These are phyloP conservation scores for Pammene aurita DNA, from an alignment of 2,888 invertebrate genomes.

Conservation along the genomic window DNA sequence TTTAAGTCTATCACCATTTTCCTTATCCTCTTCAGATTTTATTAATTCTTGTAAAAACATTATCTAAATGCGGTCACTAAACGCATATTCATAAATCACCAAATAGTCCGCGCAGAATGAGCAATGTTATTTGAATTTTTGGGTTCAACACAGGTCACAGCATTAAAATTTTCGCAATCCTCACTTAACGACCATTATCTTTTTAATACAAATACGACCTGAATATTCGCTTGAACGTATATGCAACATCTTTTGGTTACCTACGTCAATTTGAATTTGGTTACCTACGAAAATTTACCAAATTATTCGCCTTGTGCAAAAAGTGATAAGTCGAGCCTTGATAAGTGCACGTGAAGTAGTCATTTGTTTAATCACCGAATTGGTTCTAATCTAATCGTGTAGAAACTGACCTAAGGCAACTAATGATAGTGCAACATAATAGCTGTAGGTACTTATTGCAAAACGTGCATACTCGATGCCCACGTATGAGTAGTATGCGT, in stretches of 20 bases:
- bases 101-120: too few species aligned
- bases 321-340: too few species aligned
- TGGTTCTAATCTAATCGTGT: constrained; percentile 71
- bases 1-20: neutral
- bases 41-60: constrained; percentile 12
- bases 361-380: constrained; percentile 33
- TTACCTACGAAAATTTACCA: neutral
- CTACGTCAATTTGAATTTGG: neutral
- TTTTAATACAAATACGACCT: constrained; percentile 30
- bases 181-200: constrained; percentile 16
- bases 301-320: too few species aligned
- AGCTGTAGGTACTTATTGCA: constrained; percentile 57
- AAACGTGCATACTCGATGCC: constrained; percentile 57
- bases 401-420: constrained; percentile 77
- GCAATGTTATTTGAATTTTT: constrained; percentile 17
- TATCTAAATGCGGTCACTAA: constrained; percentile 6
- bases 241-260: constrained; percentile 1
- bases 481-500: constrained; percentile 39
- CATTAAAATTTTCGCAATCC: constrained; percentile 22
- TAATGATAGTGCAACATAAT: constrained; percentile 60
- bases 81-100: constrained; percentile 22
- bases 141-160: constrained; percentile 21
- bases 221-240: constrained; percentile 4
- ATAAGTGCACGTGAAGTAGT: constrained; percentile 12
- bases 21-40: constrained; percentile 1